phyloP scores from a whole-genome alignment of 2,888 invertebrate genomes.

The Gortyna flavago region DNA sequence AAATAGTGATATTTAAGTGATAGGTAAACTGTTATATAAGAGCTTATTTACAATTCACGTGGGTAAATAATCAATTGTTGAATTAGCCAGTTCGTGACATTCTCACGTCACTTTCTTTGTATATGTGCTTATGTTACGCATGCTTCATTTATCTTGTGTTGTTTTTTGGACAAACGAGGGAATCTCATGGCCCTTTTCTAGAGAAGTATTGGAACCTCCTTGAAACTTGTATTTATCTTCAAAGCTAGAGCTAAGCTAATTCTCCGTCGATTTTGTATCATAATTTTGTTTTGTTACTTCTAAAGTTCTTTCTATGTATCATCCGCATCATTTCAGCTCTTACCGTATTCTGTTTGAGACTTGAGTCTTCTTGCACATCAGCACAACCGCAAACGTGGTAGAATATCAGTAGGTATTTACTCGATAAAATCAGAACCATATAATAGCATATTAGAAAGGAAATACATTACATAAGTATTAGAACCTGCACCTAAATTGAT shows the following conservation, averaged over 20 bases:
- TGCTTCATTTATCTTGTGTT: not conserved
- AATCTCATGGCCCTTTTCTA: not conserved
- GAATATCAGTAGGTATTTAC: not conserved
- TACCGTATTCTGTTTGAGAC: too few relatives aligned
- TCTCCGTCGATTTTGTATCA: not conserved
- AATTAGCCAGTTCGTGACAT: conserved; percentile 33
- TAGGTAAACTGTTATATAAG: conserved; percentile 34
- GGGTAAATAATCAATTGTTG: conserved; percentile 48
- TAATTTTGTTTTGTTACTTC: not conserved
- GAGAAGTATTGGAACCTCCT: not conserved
- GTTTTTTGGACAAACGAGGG: not conserved
- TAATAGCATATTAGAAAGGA: conserved; percentile 5
- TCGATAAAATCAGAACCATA: not conserved
- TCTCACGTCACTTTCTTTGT: conserved; percentile 47
- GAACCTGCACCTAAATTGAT: conserved; percentile 38
- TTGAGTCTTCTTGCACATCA: not conserved
- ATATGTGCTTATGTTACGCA: conserved; percentile 23
- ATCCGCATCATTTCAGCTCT: not conserved
- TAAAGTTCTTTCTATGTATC: not conserved
- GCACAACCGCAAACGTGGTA: not conserved
- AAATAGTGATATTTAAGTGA: conserved; percentile 45
- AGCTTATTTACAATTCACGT: conserved; percentile 20
- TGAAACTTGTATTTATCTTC: not conserved
- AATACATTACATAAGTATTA: conserved; percentile 25
- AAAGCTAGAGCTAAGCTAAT: not conserved